phyloP scores from a whole-genome alignment of 2,113 vertebrate species.

The Ammodytes dubius region DNA sequence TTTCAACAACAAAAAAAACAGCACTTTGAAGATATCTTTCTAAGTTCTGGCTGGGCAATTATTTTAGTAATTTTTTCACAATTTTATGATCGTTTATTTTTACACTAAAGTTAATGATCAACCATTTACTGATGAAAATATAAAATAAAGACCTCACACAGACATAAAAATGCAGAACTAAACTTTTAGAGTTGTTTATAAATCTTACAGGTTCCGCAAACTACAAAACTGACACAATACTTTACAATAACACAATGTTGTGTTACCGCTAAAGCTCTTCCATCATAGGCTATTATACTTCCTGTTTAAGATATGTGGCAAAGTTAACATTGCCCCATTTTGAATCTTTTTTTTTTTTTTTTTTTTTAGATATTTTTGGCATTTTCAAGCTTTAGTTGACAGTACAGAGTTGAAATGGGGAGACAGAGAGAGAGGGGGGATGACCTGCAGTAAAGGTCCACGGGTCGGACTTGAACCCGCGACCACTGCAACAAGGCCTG shows the following conservation, averaged over 20 bases:
- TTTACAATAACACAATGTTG: not conserved
- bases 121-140: not conserved
- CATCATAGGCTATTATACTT: not conserved
- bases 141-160: not conserved
- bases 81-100: not conserved
- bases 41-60: not conserved
- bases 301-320: not conserved
- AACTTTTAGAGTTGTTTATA: too few relatives aligned
- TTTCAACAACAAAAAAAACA: not conserved
- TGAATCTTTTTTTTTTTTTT: too few relatives aligned
- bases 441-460: too few relatives aligned
- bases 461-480: too few relatives aligned
- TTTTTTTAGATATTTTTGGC: too few relatives aligned
- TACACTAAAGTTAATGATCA: not conserved
- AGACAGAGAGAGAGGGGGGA: too few relatives aligned
- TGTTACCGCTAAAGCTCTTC: not conserved
- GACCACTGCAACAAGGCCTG: too few relatives aligned
- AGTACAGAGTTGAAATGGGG: too few relatives aligned
- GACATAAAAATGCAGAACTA: not conserved
- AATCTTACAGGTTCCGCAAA: not conserved
- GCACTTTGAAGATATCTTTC: not conserved
- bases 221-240: not conserved
- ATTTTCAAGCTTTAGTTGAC: too few relatives aligned
- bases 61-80: not conserved
- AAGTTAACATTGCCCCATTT: constrained; percentile 2